phyloP scores from a whole-genome alignment of 2,797 vertebrate genomes.

The Passerculus sandwichensis region DNA sequence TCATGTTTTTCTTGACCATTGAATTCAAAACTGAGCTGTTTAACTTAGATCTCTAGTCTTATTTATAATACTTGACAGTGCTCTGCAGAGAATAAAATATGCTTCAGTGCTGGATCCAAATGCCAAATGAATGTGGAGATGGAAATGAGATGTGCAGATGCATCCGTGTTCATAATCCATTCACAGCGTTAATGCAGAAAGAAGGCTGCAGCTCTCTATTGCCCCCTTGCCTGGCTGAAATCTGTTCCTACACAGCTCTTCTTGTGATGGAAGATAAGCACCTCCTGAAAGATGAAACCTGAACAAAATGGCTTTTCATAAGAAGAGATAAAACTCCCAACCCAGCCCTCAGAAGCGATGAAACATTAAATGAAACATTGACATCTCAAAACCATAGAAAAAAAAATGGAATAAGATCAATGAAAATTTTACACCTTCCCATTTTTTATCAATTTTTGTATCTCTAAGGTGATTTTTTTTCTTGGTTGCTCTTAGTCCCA shows the following conservation, averaged over 20 bases:
- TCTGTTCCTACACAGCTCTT: neutral
- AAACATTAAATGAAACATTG: neutral
- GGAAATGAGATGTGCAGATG: neutral
- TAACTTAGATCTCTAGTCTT: neutral
- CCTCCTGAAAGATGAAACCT: neutral
- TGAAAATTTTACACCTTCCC: neutral
- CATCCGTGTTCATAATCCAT: neutral
- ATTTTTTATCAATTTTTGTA: neutral
- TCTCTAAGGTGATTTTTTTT: neutral
- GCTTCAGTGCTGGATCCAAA: neutral
- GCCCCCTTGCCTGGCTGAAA: neutral
- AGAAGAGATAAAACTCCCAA: neutral
- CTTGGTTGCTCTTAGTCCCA: neutral
- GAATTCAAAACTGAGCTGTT: neutral
- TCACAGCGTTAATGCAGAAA: neutral
- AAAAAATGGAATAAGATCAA: neutral
- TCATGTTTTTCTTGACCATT: neutral
- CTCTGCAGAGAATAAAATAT: constrained; percentile 15
- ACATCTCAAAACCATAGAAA: neutral
- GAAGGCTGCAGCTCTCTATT: neutral
- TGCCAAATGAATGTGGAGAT: neutral
- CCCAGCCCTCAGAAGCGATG: neutral
- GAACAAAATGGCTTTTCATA: neutral
- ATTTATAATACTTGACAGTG: neutral
- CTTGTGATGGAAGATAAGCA: neutral